Evolutionary conservation across 2,888 invertebrate species (phyloP).

Genomic region (Ichneumoninae sp.): DNA sequence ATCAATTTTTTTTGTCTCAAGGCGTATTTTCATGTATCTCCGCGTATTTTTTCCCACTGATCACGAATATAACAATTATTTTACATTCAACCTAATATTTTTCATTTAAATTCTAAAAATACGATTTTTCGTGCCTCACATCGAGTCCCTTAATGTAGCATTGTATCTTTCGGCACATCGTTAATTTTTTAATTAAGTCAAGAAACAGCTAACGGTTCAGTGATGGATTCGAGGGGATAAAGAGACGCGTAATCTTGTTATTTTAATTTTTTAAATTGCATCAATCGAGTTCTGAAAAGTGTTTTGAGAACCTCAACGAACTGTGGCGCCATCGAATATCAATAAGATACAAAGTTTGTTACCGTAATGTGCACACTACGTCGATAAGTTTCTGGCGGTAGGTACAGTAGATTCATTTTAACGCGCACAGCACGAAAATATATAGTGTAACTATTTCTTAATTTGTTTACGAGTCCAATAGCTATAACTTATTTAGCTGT

Average conservation of each 20-base stretch:
- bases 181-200: not conserved
- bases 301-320: not conserved
- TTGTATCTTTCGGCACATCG: not conserved
- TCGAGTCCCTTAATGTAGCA: no score
- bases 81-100: no score
- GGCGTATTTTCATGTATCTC: no score
- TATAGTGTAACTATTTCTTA: not conserved
- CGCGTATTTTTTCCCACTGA: no score
- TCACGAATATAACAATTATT: no score
- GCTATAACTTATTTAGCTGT: no score
- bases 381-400: not conserved
- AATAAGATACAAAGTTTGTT: not conserved
- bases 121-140: no score
- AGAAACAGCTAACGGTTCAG: not conserved
- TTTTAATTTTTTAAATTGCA: not conserved
- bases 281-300: not conserved
- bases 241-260: not conserved
- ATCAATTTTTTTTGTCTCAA: no score
- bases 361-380: not conserved
- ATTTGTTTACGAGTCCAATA: not conserved
- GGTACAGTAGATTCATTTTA: not conserved
- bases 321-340: not conserved
- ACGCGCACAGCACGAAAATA: not conserved
- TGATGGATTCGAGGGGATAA: not conserved
- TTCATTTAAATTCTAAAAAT: no score